Base-by-base conservation (phyloP, 92 coral and sea anemone species). In the Zoanthus gigantus region DNA sequence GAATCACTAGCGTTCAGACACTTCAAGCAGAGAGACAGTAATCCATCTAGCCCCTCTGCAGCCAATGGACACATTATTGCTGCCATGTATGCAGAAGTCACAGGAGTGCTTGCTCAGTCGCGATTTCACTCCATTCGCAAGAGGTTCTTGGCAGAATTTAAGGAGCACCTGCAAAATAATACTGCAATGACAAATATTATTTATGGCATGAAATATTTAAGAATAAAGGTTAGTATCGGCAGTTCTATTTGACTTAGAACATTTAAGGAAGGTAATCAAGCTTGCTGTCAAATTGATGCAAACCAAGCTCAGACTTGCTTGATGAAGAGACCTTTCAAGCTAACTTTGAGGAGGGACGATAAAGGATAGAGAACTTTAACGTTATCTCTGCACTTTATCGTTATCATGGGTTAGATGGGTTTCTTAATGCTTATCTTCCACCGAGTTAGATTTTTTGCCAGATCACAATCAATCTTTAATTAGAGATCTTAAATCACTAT, bases 201-300 rank as follows among this genome's bases (percentile, higher is more conserved):
- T 92, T 97, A 94, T 92, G 99, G 99, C 28, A 97, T 97, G 99
- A 97, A 97, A 83, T 97, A 97, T 92, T 94, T 97, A 90, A 90
- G 99, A 89, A 97, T 97, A 83, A 97, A 97, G 96, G 99, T 97
- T 56, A 4, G 90, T 87, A 15, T 13, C 11, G 9, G 53, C 46
- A 23, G 66, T 58, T 34, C 54, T 14, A 4, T 8, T 74, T 31
- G 4, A 28, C 6, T 17, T 85, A 31, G 10, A 48, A 34, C 42
- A 13, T 18, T 50, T 50, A 7, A 50, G 54, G 3, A 50, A 0
- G 12, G 12, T 50, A 50, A 50, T 50, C 54, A 50, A 50, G 12
- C 9, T 0, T 10, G 0, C 12, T 50, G 9, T 0, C 54, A 50
- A 50, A 50, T 34, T 34, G 3, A 34, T 34, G 42, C 1, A 34